Conservation (phyloP, 2,797 vertebrate species). For the Parauchenoglanis punctatus region DNA sequence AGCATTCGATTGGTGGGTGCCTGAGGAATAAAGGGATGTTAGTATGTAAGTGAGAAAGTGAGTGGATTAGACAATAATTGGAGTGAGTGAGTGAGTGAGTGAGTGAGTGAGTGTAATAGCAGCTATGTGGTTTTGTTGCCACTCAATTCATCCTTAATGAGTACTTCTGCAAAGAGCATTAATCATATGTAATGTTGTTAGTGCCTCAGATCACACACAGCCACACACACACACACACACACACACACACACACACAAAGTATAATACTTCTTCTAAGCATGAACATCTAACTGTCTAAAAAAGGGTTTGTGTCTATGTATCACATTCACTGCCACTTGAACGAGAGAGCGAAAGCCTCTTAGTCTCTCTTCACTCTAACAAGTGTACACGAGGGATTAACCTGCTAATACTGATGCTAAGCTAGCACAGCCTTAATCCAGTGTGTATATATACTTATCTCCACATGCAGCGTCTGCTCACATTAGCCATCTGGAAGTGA, state of each 20-base stretch:
- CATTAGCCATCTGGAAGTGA: neutral
- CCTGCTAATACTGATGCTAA: constrained; percentile 30
- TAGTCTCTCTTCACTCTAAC: constrained; percentile 21
- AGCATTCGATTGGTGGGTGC: neutral
- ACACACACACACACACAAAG: constrained; percentile 9
- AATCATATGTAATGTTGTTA: neutral
- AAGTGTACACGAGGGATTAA: constrained; percentile 32
- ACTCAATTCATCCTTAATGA: neutral
- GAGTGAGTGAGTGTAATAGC: neutral
- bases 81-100: neutral
- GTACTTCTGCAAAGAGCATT: neutral
- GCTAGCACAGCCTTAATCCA: constrained; percentile 34
- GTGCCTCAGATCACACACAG: neutral
- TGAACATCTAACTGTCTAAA: neutral
- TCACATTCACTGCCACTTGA: constrained; percentile 11
- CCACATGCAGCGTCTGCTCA: constrained; percentile 20
- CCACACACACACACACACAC: too few species aligned
- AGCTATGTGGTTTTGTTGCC: neutral
- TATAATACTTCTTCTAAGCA: neutral
- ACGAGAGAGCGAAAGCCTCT: constrained; percentile 1
- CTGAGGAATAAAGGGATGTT: neutral
- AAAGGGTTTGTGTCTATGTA: neutral
- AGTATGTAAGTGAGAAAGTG: neutral
- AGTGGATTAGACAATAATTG: neutral
- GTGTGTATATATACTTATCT: constrained; percentile 39